Conservation (phyloP, 1,140 invertebrate species). For the Carcinoscorpius rotundicauda region DNA sequence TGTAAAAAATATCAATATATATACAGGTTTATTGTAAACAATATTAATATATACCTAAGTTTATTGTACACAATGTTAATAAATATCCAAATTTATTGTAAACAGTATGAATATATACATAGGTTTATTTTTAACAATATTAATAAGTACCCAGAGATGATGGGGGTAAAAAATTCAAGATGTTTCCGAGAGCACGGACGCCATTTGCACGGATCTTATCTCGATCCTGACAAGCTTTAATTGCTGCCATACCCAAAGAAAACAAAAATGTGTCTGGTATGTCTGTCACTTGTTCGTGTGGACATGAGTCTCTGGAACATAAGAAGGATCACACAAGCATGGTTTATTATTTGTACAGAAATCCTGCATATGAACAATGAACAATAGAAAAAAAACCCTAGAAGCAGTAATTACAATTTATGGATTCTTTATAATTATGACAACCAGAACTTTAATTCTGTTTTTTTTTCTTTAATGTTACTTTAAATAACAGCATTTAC, state of each 20-base stretch:
- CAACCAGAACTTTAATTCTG: too few species aligned
- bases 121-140: not conserved
- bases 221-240: conserved; percentile 50
- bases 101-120: not conserved
- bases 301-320: too few species aligned
- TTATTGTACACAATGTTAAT: not conserved
- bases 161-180: conserved; percentile 49
- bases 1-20: not conserved
- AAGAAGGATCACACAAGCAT: too few species aligned
- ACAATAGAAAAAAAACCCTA: too few species aligned
- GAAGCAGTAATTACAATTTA: too few species aligned
- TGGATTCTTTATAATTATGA: too few species aligned
- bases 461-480: too few species aligned
- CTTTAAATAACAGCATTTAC: too few species aligned
- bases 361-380: too few species aligned
- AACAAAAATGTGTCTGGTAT: conserved; percentile 51
- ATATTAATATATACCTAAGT: not conserved
- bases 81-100: not conserved
- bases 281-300: conserved; percentile 34
- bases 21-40: too few species aligned
- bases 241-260: conserved; percentile 50
- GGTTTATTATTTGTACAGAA: too few species aligned
- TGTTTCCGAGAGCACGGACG: conserved; percentile 63
- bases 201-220: conserved; percentile 62
- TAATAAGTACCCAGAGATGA: conserved; percentile 37